These are phyloP conservation scores for Tipula unca DNA, from an alignment of 2,888 invertebrate species.

Conservation along the genomic window DNA sequence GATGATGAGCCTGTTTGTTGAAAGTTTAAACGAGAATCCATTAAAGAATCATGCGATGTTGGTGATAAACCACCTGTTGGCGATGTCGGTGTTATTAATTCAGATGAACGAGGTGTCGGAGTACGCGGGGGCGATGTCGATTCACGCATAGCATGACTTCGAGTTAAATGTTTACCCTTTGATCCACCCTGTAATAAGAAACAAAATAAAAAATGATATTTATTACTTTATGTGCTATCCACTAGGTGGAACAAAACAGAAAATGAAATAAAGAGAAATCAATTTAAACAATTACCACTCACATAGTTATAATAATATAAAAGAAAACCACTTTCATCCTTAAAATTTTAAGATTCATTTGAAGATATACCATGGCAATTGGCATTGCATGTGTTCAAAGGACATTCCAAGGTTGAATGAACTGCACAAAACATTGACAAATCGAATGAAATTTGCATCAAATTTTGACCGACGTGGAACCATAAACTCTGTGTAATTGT, in stretches of 20 bases:
- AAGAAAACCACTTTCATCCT: background rate
- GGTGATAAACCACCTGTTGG: constrained; percentile 27
- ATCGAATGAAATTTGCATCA: no score
- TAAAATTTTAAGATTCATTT: background rate
- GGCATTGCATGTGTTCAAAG: background rate
- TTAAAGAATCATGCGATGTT: constrained; percentile 27
- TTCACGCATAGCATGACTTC: constrained; percentile 86
- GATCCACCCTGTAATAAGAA: constrained; percentile 48
- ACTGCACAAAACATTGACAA: background rate
- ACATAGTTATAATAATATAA: background rate
- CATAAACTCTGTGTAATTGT: no score
- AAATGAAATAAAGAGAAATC: background rate
- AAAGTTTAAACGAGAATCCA: constrained; percentile 33
- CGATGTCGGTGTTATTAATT: constrained; percentile 27
- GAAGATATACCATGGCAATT: background rate
- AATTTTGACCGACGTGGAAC: no score
- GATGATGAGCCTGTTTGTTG: constrained; percentile 29
- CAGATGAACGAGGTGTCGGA: constrained; percentile 43
- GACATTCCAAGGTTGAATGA: background rate
- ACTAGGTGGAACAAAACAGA: background rate
- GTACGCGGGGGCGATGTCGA: constrained; percentile 59
- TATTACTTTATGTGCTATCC: background rate
- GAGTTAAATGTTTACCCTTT: constrained; percentile 74
- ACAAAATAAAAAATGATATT: background rate
- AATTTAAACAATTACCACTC: background rate